Evolutionary conservation across 1,140 invertebrate species (phyloP), one percentile per base, ranked within the genome.

Genomic region (Phenacoccus solenopsis): DNA sequence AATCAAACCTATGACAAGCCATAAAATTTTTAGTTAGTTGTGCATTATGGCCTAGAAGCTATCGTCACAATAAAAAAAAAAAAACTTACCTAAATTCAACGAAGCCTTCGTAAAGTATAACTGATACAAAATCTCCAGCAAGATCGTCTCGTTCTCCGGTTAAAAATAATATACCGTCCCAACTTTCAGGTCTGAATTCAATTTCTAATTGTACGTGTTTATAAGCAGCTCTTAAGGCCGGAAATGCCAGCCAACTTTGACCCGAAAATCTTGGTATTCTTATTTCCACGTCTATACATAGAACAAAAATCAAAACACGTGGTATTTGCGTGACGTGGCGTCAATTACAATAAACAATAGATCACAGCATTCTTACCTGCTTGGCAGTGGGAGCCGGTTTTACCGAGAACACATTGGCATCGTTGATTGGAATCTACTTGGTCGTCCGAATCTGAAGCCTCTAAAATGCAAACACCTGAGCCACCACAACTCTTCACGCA

Each of bases 81-180:
- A n/a, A n/a, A n/a, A n/a, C 78, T 83, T 82, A 94, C 93, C 94
- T 90, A 78, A 97, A 91, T 80, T 97, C 93, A 21, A 96, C 85
- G 76, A 90, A 93, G 68, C 93, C 92, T 76, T 93, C 88, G 75
- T 91, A 86, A 16, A 96, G 79, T 69, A 94, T 80, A 25, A 96
- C 80, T 0, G 92, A 90, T 81, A 97, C 89, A 78, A 96, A 97
- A 80, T 97, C 94, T 1, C 92, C 92, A 3, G 90, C 88, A 61
- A 95, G 86, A 80, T 95, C 90, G 74, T 92, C 90, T 30, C 91
- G 84, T 79, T 97, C 94, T 0, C 93, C 93, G 5, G 91, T 93
- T 61, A 96, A 83, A 72, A 82, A 80, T n/a, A 96, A 83, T 3
- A 96, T 86, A 1, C 94, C 91, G 73, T 94, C 88, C 75, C 88